These are phyloP conservation scores for Corythoichthys intestinalis DNA, from an alignment of 2,113 vertebrate genomes.

Conservation along the genomic window DNA sequence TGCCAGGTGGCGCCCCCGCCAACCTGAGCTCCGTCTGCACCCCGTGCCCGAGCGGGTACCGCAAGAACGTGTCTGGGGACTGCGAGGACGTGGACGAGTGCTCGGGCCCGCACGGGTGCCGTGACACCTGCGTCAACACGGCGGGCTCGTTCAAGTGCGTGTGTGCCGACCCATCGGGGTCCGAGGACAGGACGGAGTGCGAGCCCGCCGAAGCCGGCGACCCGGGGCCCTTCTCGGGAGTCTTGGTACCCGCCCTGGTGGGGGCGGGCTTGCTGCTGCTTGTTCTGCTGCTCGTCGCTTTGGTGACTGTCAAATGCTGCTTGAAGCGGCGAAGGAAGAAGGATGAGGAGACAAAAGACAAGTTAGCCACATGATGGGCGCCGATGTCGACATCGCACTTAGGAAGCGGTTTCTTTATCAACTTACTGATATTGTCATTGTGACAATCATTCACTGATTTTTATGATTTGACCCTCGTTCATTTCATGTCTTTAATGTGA, in stretches of 20 bases:
- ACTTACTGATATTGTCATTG: background rate
- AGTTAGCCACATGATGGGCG: constrained; percentile 17
- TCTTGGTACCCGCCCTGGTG: constrained; percentile 52
- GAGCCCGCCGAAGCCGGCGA: fast-evolving
- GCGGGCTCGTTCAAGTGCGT: constrained; percentile 52
- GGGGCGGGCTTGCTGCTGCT: constrained; percentile 42
- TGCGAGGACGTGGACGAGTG: constrained; percentile 64
- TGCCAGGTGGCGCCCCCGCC: background rate
- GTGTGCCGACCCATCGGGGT: constrained; percentile 17
- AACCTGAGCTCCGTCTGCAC: constrained; percentile 43
- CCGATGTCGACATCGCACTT: background rate
- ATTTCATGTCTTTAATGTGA: background rate
- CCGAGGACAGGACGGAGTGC: constrained; percentile 22
- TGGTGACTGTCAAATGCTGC: constrained; percentile 56
- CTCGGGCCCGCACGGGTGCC: constrained; percentile 15
- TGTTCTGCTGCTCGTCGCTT: constrained; percentile 25
- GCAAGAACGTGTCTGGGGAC: constrained; percentile 7
- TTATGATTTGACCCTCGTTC: background rate
- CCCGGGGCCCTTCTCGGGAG: background rate
- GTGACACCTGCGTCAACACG: constrained; percentile 44
- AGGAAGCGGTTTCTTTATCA: background rate
- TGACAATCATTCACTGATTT: background rate
- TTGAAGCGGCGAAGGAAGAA: constrained; percentile 39
- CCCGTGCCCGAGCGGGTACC: constrained; percentile 38
- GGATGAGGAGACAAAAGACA: constrained; percentile 32